These are phyloP conservation scores for Sebastes glaucus DNA, from an alignment of 2,797 vertebrate genomes.

Conservation along the genomic window DNA sequence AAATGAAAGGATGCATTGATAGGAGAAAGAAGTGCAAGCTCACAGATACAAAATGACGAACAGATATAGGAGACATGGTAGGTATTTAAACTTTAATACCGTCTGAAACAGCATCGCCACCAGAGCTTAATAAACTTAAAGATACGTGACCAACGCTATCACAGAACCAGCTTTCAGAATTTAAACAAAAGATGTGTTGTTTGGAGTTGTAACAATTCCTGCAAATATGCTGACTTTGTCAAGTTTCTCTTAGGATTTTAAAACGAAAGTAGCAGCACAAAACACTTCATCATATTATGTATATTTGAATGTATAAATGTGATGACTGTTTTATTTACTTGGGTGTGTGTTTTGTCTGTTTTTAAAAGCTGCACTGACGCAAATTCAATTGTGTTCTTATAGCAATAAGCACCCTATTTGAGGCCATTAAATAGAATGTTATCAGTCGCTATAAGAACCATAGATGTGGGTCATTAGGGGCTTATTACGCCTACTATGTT, in stretches of 20 bases:
- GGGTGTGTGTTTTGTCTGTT: too few species aligned
- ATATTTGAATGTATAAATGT: too few species aligned
- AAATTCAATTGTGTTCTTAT: too few species aligned
- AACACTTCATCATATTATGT: too few species aligned
- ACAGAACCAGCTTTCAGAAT: background rate
- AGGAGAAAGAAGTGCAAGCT: background rate
- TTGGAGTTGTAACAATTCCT: background rate
- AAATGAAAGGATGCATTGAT: conserved; percentile 3
- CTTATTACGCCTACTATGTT: too few species aligned
- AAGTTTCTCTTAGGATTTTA: background rate
- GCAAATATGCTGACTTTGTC: background rate
- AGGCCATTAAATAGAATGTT: too few species aligned
- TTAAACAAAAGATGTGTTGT: background rate
- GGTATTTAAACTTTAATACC: background rate
- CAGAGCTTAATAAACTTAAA: background rate
- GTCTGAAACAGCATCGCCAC: background rate
- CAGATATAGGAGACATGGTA: background rate
- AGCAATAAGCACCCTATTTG: too few species aligned
- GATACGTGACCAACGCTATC: background rate
- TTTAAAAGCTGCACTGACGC: too few species aligned
- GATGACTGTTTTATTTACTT: too few species aligned
- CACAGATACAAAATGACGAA: background rate
- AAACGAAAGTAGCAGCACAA: too few species aligned
- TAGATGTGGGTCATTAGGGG: too few species aligned
- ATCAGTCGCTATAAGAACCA: too few species aligned